Conservation (phyloP, 2,797 vertebrate genomes). For the Philypnodon macrostomus region DNA sequence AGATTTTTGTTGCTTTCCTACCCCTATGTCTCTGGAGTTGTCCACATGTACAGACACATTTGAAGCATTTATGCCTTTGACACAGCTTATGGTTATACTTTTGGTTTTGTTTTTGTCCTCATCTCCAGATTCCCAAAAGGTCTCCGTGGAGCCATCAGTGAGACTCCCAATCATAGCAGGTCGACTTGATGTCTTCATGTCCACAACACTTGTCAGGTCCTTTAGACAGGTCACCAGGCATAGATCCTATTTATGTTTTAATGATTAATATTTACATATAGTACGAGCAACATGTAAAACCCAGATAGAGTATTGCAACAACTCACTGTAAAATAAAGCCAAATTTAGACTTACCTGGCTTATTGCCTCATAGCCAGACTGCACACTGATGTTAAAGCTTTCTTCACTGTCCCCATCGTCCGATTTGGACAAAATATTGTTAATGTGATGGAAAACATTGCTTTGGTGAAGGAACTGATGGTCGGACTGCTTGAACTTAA, state of each 20-base stretch:
- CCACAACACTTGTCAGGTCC: slow-evolving; percentile 93
- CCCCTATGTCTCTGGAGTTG: slow-evolving; percentile 98
- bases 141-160: slow-evolving; percentile 97
- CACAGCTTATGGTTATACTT: slow-evolving; percentile 96
- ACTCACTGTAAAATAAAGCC: not conserved
- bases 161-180: slow-evolving; percentile 99
- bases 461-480: slow-evolving; percentile 99
- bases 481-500: slow-evolving; percentile 99
- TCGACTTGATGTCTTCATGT: slow-evolving; percentile 97
- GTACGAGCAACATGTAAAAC: not conserved
- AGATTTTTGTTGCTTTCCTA: slow-evolving; percentile 62
- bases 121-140: slow-evolving; percentile 98
- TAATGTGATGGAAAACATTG: slow-evolving; percentile 99
- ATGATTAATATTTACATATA: not conserved
- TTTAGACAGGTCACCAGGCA: slow-evolving; percentile 95
- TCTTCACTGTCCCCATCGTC: slow-evolving; percentile 98
- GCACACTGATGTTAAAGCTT: slow-evolving; percentile 97
- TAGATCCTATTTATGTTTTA: slow-evolving; percentile 78
- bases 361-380: slow-evolving; percentile 96
- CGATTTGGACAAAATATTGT: slow-evolving; percentile 98
- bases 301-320: no score
- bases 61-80: slow-evolving; percentile 93
- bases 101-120: slow-evolving; percentile 99
- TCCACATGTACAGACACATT: slow-evolving; percentile 95
- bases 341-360: slow-evolving; percentile 81